Percentiles rank a stretch among this genome's conserved stretches.
Conservation (phyloP, 1,140 invertebrate species). For the Aricia agestis region DNA sequence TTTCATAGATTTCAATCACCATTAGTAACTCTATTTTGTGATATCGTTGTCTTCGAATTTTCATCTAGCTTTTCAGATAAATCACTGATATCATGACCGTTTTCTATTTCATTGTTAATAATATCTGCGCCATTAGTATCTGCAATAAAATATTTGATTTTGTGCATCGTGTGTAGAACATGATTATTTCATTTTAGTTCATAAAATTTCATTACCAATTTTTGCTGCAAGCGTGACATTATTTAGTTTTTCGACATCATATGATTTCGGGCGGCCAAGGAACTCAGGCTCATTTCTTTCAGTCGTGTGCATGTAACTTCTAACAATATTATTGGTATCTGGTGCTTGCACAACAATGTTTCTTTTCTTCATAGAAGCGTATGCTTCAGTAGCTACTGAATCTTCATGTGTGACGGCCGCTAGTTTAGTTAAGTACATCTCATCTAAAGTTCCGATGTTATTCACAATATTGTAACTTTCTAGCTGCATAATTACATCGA, state of each 20-base stretch:
- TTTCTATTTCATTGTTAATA: constrained; percentile 26
- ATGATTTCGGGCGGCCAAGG: constrained; percentile 51
- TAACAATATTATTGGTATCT: not conserved
- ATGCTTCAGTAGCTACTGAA: constrained; percentile 25
- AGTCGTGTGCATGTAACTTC: constrained; percentile 4
- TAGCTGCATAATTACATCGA: constrained; percentile 52
- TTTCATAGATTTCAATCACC: not conserved
- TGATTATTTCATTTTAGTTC: constrained; percentile 20
- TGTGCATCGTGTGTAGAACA: constrained; percentile 21
- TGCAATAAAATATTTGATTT: constrained; percentile 44
- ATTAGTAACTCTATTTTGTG: not conserved
- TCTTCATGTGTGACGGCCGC: constrained; percentile 45
- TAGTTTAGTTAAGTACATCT: constrained; percentile 54
- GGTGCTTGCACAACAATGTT: not conserved
- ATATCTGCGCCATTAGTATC: constrained; percentile 35
- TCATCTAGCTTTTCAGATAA: constrained; percentile 17
- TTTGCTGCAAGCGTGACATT: constrained; percentile 27
- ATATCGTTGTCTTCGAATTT: not conserved
- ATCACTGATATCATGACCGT: constrained; percentile 43
- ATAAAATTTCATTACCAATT: not conserved
- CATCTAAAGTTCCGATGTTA: constrained; percentile 49
- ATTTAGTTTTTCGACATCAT: constrained; percentile 51
- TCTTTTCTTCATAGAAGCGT: not conserved
- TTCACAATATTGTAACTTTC: constrained; percentile 46
- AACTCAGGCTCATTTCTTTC: constrained; percentile 32